Evolutionary conservation across 2,888 invertebrate species (phyloP), one percentile per base, ranked within the genome.

Genomic region (Horisme vitalbata): DNA sequence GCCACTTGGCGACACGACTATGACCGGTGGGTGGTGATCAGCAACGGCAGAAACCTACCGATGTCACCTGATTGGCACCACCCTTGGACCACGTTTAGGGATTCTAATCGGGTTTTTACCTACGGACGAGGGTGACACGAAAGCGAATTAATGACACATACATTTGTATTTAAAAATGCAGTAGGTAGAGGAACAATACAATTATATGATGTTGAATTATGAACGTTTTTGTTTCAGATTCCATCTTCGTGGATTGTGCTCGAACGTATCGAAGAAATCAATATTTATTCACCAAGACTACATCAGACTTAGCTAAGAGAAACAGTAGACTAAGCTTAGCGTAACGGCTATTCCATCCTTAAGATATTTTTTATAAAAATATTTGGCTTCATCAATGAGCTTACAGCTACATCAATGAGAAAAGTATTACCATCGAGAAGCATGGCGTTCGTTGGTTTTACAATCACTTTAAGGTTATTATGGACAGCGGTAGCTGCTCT

Each of bases 141-240:
- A n/a, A n/a, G n/a, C n/a, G n/a, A n/a, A n/a, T n/a, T n/a, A n/a
- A n/a, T n/a, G n/a, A n/a, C n/a, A n/a, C n/a, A n/a, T n/a, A n/a
- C n/a, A n/a, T n/a, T n/a, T n/a, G n/a, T n/a, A n/a, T n/a, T n/a
- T n/a, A n/a, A n/a, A n/a, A n/a, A n/a, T n/a, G n/a, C n/a, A n/a
- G n/a, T n/a, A n/a, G n/a, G n/a, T n/a, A n/a, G n/a, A n/a, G n/a
- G n/a, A n/a, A n/a, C n/a, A n/a, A n/a, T n/a, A n/a, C n/a, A n/a
- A n/a, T n/a, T n/a, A n/a, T 26, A 1, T n/a, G 1, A 23, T 23
- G 4, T 35, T 44, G 6, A 49, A 32, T 23, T n/a, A n/a, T 36
- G 7, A 30, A 30, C 36, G 49, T 66, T 64, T 69, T 81, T 83
- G 77, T 85, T 86, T 55, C 85, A 86, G 85, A 86, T 80, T 47